A percentile compares a stretch with the other conserved stretches of the same genome.
Evolutionary conservation across 1,140 invertebrate species (phyloP).

Genomic region (Musca vetustissima): DNA sequence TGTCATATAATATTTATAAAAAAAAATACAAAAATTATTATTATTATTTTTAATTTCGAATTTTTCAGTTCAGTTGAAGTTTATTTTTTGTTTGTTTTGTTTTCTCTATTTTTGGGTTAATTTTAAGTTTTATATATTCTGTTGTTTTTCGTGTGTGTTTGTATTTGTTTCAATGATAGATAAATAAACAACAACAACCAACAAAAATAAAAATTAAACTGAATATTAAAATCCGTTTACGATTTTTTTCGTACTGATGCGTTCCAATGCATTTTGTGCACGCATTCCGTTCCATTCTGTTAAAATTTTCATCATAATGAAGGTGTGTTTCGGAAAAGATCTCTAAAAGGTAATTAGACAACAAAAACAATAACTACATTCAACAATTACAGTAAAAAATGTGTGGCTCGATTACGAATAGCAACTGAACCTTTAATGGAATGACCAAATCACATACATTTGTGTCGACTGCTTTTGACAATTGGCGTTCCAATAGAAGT

Average conservation of each 20-base stretch:
- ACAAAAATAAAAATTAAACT: not conserved
- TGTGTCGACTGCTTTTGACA: not conserved
- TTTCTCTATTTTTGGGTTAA: too few species aligned
- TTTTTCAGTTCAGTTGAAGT: too few species aligned
- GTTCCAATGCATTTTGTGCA: conserved; percentile 56
- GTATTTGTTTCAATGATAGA: not conserved
- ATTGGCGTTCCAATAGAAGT: too few species aligned
- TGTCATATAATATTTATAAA: too few species aligned
- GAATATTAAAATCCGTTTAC: conserved; percentile 38
- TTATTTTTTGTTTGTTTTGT: too few species aligned
- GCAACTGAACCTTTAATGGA: conserved; percentile 53
- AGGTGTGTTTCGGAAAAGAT: conserved; percentile 92
- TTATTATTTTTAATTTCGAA: too few species aligned
- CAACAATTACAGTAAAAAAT: conserved; percentile 29
- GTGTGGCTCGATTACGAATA: conserved; percentile 47
- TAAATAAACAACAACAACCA: conserved; percentile 8
- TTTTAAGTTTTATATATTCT: too few species aligned
- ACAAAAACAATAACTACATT: conserved; percentile 42
- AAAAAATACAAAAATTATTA: too few species aligned
- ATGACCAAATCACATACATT: conserved; percentile 35
- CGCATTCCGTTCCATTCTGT: conserved; percentile 55
- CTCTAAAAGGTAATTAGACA: conserved; percentile 78
- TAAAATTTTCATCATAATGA: conserved; percentile 47
- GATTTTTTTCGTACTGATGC: conserved; percentile 60
- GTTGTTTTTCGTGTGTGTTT: too few species aligned